A percentile compares a stretch with the other conserved stretches of the same genome.
phyloP scores from a whole-genome alignment of 1,140 invertebrate species.

The Potamilus streckersoni region DNA sequence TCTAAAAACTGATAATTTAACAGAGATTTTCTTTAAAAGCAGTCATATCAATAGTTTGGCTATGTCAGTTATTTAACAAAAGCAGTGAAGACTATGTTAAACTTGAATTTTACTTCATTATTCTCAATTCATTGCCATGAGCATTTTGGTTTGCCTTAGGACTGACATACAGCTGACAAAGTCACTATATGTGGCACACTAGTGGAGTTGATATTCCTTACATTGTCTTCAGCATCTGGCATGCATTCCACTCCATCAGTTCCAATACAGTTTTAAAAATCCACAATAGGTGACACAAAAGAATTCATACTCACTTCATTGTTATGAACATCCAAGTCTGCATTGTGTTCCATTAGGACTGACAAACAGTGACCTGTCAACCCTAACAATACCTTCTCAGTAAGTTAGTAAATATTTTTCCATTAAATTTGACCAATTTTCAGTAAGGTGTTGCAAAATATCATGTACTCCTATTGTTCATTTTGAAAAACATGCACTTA shows the following conservation, averaged over 20 bases:
- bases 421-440: no score
- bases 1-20: no score
- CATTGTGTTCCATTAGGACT: slow-evolving; percentile 58
- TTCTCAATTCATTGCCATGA: slow-evolving; percentile 65
- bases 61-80: no score
- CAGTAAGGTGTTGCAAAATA: no score
- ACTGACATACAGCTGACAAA: slow-evolving; percentile 69
- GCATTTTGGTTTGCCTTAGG: slow-evolving; percentile 63
- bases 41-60: no score
- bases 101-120: background rate
- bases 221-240: slow-evolving; percentile 64
- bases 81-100: no score
- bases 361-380: no score
- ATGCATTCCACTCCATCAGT: slow-evolving; percentile 65
- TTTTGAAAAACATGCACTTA: no score
- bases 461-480: no score
- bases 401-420: no score
- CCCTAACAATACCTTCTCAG: no score
- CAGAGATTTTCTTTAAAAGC: no score
- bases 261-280: slow-evolving; percentile 68
- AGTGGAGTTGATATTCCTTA: slow-evolving; percentile 61
- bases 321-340: slow-evolving; percentile 65
- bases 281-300: slow-evolving; percentile 68
- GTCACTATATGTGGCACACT: slow-evolving; percentile 66
- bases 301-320: slow-evolving; percentile 58